Conservation (phyloP, 1,140 invertebrate genomes). For the Trissolcus basalis region DNA sequence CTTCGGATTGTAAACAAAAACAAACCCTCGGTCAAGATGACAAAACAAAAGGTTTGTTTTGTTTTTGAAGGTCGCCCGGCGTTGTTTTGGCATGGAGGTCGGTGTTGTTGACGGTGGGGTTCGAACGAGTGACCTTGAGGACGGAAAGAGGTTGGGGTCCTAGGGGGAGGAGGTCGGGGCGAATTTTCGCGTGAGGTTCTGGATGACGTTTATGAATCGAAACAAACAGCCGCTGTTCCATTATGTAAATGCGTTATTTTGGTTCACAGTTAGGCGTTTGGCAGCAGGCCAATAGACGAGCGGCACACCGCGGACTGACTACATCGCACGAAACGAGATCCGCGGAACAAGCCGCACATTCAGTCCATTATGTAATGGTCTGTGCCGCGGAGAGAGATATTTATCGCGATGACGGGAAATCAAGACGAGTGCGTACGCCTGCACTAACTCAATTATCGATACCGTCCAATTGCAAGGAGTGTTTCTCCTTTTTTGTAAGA, state of each 20-base stretch:
- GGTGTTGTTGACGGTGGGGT: no score
- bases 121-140: no score
- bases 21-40: no score
- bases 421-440: constrained; percentile 32
- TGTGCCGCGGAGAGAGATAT: constrained; percentile 59
- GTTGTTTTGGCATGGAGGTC: no score
- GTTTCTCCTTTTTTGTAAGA: no score
- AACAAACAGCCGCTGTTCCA: constrained; percentile 50
- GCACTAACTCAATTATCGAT: constrained; percentile 55
- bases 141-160: not conserved
- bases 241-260: constrained; percentile 75
- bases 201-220: constrained; percentile 22
- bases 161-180: not conserved
- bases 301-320: constrained; percentile 67
- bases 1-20: no score
- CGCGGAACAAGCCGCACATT: constrained; percentile 63
- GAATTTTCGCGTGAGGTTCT: not conserved
- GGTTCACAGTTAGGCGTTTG: constrained; percentile 68
- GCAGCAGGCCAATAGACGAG: constrained; percentile 63
- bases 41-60: no score
- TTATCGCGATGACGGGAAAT: constrained; percentile 55
- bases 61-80: no score
- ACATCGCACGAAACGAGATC: constrained; percentile 68
- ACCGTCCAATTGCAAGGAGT: constrained; percentile 36
- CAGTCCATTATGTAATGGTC: constrained; percentile 69